These are phyloP conservation scores for Argyresthia albistria DNA, from an alignment of 2,888 invertebrate genomes.

Conservation along the genomic window DNA sequence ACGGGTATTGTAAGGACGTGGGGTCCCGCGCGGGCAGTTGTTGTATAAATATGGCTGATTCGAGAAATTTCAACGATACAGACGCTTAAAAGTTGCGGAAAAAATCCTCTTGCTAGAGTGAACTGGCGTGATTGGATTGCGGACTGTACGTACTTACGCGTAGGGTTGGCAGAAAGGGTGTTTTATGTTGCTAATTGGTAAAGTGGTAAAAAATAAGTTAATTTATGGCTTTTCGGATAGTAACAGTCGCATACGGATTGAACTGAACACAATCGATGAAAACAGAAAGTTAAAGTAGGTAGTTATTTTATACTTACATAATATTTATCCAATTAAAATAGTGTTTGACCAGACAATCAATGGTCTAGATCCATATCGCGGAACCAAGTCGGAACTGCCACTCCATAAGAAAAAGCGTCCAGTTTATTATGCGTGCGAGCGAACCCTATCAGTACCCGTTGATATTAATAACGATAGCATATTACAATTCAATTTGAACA, in stretches of 20 bases:
- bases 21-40: conserved; percentile 48
- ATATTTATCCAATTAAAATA: too few relatives aligned
- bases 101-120: conserved; percentile 43
- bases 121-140: conserved; percentile 26
- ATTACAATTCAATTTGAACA: conserved; percentile 69
- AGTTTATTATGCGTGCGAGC: not conserved
- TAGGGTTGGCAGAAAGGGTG: conserved; percentile 34
- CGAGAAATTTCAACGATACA: conserved; percentile 46
- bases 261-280: too few relatives aligned
- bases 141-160: conserved; percentile 15
- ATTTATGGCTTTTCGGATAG: too few relatives aligned
- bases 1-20: conserved; percentile 29
- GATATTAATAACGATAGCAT: conserved; percentile 64
- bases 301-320: too few relatives aligned
- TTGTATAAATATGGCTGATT: conserved; percentile 59
- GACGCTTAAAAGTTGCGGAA: conserved; percentile 63
- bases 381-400: too few relatives aligned
- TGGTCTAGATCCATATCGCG: too few relatives aligned
- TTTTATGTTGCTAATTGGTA: not conserved
- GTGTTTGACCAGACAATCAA: too few relatives aligned
- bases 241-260: too few relatives aligned
- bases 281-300: too few relatives aligned
- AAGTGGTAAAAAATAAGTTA: too few relatives aligned
- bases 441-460: conserved; percentile 33
- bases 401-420: too few relatives aligned